Conservation (phyloP, 2,888 invertebrate genomes). For the Pseudococcus viburni region DNA sequence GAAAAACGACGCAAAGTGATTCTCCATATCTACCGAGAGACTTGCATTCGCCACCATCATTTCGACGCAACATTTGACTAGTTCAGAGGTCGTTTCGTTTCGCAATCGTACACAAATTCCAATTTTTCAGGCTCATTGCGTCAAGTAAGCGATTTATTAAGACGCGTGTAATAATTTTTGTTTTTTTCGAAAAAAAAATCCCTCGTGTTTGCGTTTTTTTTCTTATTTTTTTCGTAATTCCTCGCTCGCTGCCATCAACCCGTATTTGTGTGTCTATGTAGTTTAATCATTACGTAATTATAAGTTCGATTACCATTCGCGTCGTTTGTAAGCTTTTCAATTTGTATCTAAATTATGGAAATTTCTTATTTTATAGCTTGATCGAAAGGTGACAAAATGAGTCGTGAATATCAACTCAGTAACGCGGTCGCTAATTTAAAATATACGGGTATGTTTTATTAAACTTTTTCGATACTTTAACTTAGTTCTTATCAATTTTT, state of each 20-base stretch:
- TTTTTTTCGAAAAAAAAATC: background rate
- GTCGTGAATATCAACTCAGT: conserved; percentile 60
- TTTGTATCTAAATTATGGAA: background rate
- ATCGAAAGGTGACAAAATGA: conserved; percentile 54
- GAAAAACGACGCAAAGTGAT: conserved; percentile 52
- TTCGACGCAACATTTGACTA: conserved; percentile 31
- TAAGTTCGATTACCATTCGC: background rate
- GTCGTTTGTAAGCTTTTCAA: background rate
- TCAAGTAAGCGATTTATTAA: conserved; percentile 38
- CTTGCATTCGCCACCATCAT: conserved; percentile 30
- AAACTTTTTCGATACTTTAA: background rate
- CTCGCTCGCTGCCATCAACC: background rate
- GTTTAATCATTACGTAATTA: background rate
- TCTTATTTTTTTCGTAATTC: background rate
- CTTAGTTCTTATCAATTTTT: background rate
- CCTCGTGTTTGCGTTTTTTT: background rate
- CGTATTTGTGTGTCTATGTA: background rate
- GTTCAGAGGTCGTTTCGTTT: conserved; percentile 32
- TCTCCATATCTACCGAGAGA: background rate
- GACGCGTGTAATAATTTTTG: conserved; percentile 7
- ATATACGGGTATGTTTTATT: conserved; percentile 59
- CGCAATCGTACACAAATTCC: background rate
- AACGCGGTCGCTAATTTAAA: conserved; percentile 60
- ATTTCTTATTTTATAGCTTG: conserved; percentile 36
- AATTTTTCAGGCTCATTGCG: conserved; percentile 43